Percentiles rank a stretch among this genome's conserved stretches.
Evolutionary conservation across 2,797 vertebrate genomes (phyloP).

Genomic region (Danio jaintianensis): DNA sequence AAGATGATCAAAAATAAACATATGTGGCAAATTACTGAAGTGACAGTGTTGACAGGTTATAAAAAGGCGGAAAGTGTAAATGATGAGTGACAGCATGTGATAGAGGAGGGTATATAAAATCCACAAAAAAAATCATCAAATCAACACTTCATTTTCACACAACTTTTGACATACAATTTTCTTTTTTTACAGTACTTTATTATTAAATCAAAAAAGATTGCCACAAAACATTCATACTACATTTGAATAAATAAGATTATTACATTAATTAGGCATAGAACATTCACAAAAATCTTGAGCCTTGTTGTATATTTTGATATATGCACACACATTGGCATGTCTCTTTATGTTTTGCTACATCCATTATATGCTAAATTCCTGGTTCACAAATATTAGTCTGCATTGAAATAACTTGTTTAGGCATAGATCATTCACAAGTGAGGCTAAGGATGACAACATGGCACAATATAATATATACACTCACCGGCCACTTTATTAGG

Average conservation of each 20-base stretch:
- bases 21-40: constrained; percentile 59
- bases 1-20: constrained; percentile 57
- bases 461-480: too few species aligned
- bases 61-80: constrained; percentile 59
- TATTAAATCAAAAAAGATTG: not conserved
- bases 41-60: constrained; percentile 55
- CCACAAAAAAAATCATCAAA: constrained; percentile 9
- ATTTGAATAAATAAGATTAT: not conserved
- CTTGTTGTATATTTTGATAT: too few species aligned
- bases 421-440: too few species aligned
- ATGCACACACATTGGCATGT: not conserved
- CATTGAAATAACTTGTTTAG: not conserved
- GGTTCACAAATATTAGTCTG: not conserved
- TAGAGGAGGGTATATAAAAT: constrained; percentile 56
- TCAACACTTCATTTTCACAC: not conserved
- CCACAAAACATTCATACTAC: not conserved
- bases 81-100: constrained; percentile 59
- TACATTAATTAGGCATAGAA: not conserved
- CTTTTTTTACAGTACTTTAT: not conserved
- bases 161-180: not conserved
- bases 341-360: too few species aligned
- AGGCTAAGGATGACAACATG: too few species aligned
- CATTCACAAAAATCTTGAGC: too few species aligned
- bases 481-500: too few species aligned
- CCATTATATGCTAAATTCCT: not conserved